These are phyloP conservation scores for Callaeas wilsoni DNA, from an alignment of 2,113 vertebrate genomes.

Conservation along the genomic window DNA sequence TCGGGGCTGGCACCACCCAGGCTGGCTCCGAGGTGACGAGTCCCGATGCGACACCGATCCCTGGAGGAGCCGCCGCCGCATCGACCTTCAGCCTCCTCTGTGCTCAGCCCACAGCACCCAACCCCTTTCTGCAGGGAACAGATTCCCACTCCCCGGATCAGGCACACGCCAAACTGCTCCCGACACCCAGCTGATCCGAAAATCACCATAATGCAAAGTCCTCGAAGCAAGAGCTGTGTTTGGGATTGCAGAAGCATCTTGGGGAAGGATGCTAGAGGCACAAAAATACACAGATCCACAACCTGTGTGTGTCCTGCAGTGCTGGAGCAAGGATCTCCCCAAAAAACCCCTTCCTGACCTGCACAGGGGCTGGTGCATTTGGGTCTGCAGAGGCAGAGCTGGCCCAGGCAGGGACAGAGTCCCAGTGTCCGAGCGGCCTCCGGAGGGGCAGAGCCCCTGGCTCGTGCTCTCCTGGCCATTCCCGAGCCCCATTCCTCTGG, in stretches of 20 bases:
- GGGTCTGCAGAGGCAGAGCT: background rate
- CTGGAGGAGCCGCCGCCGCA: background rate
- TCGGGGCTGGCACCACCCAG: background rate
- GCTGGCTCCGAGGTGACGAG: background rate
- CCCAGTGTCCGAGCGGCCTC: background rate
- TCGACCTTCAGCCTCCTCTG: background rate
- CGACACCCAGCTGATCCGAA: rapidly evolving
- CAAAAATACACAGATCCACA: background rate
- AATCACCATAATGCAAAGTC: rapidly evolving
- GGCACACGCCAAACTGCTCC: background rate
- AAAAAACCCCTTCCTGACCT: background rate
- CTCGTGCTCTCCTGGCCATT: rapidly evolving
- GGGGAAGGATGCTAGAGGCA: background rate
- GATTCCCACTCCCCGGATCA: background rate
- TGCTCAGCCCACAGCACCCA: rapidly evolving
- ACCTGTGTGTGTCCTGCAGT: rapidly evolving
- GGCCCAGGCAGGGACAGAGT: background rate
- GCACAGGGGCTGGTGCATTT: rapidly evolving
- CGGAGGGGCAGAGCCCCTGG: background rate
- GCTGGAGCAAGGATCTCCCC: background rate
- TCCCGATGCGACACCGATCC: background rate
- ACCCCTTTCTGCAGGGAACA: background rate
- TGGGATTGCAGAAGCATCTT: background rate
- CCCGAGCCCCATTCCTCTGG: rapidly evolving
- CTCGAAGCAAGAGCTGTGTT: rapidly evolving